Conservation (phyloP, 2,888 invertebrate species). For the Mesorhabditis sp. region DNA sequence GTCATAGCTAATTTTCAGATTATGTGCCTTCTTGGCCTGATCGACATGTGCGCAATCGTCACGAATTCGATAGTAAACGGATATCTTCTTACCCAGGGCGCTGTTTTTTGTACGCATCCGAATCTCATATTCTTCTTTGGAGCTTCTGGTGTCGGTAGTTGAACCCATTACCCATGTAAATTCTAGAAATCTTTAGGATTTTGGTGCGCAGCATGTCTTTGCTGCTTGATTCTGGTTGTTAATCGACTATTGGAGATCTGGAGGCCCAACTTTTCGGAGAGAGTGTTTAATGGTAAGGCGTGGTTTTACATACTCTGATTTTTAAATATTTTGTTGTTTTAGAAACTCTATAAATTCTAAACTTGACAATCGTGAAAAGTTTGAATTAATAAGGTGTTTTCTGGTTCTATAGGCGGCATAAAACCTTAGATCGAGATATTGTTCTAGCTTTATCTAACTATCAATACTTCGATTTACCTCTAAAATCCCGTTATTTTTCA, state of each 20-base stretch:
- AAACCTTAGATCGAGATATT: too few species aligned
- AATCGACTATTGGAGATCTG: background rate
- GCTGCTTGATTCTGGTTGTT: background rate
- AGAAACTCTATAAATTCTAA: too few species aligned
- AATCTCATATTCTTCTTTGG: background rate
- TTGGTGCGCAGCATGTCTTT: background rate
- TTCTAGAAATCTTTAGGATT: conserved; percentile 5
- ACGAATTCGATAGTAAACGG: background rate
- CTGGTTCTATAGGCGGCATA: too few species aligned
- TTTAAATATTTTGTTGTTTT: too few species aligned
- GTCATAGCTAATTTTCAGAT: too few species aligned
- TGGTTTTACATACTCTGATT: too few species aligned
- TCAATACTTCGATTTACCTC: too few species aligned
- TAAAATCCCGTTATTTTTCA: too few species aligned
- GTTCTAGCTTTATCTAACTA: too few species aligned
- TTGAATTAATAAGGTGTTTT: too few species aligned
- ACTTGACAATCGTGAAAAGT: too few species aligned
- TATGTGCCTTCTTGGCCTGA: background rate
- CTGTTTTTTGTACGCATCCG: background rate
- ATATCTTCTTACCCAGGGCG: background rate
- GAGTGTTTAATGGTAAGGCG: background rate
- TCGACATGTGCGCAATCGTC: conserved; percentile 10
- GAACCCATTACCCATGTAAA: background rate
- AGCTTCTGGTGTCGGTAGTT: background rate
- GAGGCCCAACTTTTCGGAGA: background rate